Base-by-base conservation (phyloP, 2,888 invertebrate species). In the Ennomos erosarius region DNA sequence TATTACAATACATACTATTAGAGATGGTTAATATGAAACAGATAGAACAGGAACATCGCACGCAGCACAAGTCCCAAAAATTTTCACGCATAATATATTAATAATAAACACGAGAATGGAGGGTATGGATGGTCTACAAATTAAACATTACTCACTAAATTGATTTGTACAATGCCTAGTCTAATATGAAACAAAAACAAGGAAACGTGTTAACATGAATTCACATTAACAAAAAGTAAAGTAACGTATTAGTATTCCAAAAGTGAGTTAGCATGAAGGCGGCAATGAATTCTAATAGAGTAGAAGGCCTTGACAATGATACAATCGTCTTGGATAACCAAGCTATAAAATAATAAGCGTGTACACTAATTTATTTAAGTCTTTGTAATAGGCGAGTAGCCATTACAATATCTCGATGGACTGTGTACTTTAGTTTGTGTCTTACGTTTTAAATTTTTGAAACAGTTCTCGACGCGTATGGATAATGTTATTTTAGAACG, bases 221-320 rank as follows among this genome's bases (percentile, higher is more conserved):
- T 65, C 62, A 70, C 70, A 75, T 75, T 75, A 76, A 78, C 75
- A 78, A 80, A 80, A 81, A 76, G 67, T 80, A 76, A 79, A 75
- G 72, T 78, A 77, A 70, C 74, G 68, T 78, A 84, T 87, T 84
- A 82, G 82, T 86, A 87, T 87, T 82, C 87, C 70, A 79, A 82
- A 82, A 76, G 83, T 80, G 81, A 84, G 75, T 80, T 80, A 79
- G 74, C 78, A 74, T 75, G 87, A 84, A 82, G 83, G 84, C 84
- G 81, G 84, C 79, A 81, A 83, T 85, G 85, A 88, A 88, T 88
- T 86, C 80, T 82, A 85, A 87, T 85, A 79, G 82, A 86, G 80
- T 76, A 75, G 84, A 84, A 86, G 85, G 67, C 88, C 88, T 90
- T 88, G 88, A 83, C 84, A 88, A 81, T 87, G 84, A 84, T 84